A percentile compares a stretch with the other conserved stretches of the same genome.
phyloP scores from a whole-genome alignment of 2,113 vertebrate genomes.

The Hippolais icterina region DNA sequence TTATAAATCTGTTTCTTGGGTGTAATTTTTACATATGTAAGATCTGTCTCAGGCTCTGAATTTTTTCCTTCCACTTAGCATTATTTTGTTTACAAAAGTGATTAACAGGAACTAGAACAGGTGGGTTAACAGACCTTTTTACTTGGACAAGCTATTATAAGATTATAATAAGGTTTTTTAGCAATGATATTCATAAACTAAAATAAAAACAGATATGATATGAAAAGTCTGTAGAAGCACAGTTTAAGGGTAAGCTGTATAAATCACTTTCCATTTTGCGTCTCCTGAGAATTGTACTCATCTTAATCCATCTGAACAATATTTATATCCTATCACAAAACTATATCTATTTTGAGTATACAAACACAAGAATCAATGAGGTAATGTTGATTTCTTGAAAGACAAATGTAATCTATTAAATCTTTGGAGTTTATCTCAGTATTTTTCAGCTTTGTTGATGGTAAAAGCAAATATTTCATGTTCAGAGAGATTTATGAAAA shows the following conservation, averaged over 20 bases:
- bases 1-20: background rate
- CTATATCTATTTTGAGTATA: background rate
- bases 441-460: background rate
- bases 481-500: background rate
- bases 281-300: background rate
- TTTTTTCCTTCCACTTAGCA: background rate
- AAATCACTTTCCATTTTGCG: background rate
- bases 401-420: background rate
- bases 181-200: background rate
- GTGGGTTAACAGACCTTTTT: background rate
- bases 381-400: background rate
- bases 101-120: background rate
- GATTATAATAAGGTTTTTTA: background rate
- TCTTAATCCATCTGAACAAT: background rate
- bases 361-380: background rate
- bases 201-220: background rate
- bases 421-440: background rate
- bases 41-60: background rate
- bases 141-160: background rate
- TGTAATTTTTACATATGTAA: background rate
- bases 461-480: background rate
- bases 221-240: background rate
- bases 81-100: background rate
- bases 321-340: background rate
- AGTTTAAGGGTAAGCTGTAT: background rate